Evolutionary conservation across 2,888 invertebrate species (phyloP).

Genomic region (Lissocephala sabroskyi): DNA sequence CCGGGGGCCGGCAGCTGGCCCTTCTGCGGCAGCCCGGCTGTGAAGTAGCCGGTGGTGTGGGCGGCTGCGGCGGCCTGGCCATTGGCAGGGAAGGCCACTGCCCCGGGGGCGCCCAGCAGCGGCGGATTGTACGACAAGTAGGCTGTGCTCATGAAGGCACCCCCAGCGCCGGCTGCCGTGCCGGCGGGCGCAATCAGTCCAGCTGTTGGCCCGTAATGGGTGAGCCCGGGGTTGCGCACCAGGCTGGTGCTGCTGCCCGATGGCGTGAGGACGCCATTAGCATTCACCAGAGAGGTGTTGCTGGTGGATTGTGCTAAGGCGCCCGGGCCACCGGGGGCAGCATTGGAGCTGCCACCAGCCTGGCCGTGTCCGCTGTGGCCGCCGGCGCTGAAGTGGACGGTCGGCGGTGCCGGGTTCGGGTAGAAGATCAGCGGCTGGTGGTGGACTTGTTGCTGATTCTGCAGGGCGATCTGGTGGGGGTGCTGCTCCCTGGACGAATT

Average conservation of each 20-base stretch:
- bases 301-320: slow-evolving; percentile 2
- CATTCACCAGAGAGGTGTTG: slow-evolving; percentile 10
- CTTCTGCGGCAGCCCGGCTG: background rate
- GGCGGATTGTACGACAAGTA: slow-evolving; percentile 33
- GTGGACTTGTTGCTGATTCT: slow-evolving; percentile 21
- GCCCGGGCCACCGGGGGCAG: slow-evolving; percentile 32
- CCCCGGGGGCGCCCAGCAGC: slow-evolving; percentile 22
- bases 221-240: slow-evolving; percentile 31
- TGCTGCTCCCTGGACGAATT: slow-evolving; percentile 27
- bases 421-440: slow-evolving; percentile 35
- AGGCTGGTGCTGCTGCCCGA: slow-evolving; percentile 31
- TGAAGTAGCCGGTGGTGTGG: background rate
- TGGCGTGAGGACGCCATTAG: slow-evolving; percentile 31
- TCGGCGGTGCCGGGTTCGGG: slow-evolving; percentile 20
- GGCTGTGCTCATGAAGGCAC: slow-evolving; percentile 26
- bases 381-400: slow-evolving; percentile 5
- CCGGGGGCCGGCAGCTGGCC: too few species aligned
- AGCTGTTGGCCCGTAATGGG: slow-evolving; percentile 41
- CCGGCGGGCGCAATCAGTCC: slow-evolving; percentile 41
- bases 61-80: background rate
- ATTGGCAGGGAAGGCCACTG: slow-evolving; percentile 28
- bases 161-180: slow-evolving; percentile 14
- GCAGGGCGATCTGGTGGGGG: slow-evolving; percentile 24
- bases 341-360: slow-evolving; percentile 42
- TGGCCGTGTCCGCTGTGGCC: slow-evolving; percentile 33